Base-by-base conservation (phyloP, 2,797 vertebrate genomes). In the Chrysocyon brachyurus region DNA sequence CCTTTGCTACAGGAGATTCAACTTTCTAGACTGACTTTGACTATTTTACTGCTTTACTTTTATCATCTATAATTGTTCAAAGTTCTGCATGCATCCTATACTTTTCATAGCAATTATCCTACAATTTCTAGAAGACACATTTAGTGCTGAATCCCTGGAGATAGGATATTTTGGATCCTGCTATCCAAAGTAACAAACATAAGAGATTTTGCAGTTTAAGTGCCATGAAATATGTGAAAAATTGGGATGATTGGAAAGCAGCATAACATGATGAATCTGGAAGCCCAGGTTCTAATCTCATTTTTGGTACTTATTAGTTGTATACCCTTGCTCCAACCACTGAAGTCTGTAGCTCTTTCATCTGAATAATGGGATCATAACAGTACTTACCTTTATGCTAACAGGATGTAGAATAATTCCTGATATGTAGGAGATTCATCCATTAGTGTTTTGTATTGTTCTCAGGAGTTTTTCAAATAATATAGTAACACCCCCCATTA, bases 81-180 rank as follows among this genome's bases (percentile, higher is more conserved):
- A 82, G 6, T 91, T 89, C 49, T 57, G 31, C 17, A 22, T 31
- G 16, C 6, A 79, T 87, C 22, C 15, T 46, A 40, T 46, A 70
- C n/a, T 85, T 12, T 75, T 66, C 46, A 46, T 12, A 73, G 72
- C 36, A 79, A 61, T 75, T 81, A 61, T 46, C 52, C 17, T 86
- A 2, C 64, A 49, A 63, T 82, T 88, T 24, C 36, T 89, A 79
- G 70, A 87, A 83, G 26, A 77, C 12, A 3, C 4, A 77, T 63
- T 91, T 89, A 85, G n/a, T 11, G 70, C 87, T 57, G 61, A 49
- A 36, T 90, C 92, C 24, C n/a, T 95, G 19, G 66, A 82, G n/a
- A 75, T 0, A 72, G 17, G 6, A 2, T 6, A 66, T 56, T 93
- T 96, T 81, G 77, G 22, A 26, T 3, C 2, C 22, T 54, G 19